phyloP scores from a whole-genome alignment of 2,888 invertebrate species.

The Hymenopus coronatus region DNA sequence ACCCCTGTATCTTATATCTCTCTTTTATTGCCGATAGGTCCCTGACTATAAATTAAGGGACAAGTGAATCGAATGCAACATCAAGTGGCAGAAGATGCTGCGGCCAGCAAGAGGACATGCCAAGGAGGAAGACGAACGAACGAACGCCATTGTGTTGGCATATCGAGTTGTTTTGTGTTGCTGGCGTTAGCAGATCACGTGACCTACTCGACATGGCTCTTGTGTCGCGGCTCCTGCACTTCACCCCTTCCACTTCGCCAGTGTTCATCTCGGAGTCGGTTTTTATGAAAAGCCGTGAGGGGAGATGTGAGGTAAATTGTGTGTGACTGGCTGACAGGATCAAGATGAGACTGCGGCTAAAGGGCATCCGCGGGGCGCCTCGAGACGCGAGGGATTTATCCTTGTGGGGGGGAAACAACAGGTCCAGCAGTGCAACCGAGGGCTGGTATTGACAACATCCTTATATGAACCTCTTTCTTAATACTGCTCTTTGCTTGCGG shows the following conservation, averaged over 20 bases:
- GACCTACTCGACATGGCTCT: background rate
- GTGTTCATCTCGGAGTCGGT: background rate
- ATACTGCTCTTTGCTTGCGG: no score
- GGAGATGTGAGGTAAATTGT: constrained; percentile 27
- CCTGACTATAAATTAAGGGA: no score
- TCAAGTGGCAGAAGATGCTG: background rate
- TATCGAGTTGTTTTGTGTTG: background rate
- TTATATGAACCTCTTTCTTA: no score
- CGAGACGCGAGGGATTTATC: background rate
- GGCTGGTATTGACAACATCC: no score
- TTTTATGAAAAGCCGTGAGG: background rate
- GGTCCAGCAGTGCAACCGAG: background rate
- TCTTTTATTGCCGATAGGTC: background rate
- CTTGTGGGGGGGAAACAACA: background rate
- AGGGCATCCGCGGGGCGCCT: constrained; percentile 9
- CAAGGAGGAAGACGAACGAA: no score
- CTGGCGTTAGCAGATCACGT: background rate
- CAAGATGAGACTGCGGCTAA: constrained; percentile 27
- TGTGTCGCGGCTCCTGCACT: background rate
- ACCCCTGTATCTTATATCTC: no score
- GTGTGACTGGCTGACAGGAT: constrained; percentile 32
- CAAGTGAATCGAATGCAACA: background rate
- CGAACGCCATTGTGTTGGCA: background rate
- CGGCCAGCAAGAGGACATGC: background rate
- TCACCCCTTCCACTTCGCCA: background rate